Evolutionary conservation across 2,888 invertebrate genomes (phyloP).

Genomic region (Heteropelma amictum): DNA sequence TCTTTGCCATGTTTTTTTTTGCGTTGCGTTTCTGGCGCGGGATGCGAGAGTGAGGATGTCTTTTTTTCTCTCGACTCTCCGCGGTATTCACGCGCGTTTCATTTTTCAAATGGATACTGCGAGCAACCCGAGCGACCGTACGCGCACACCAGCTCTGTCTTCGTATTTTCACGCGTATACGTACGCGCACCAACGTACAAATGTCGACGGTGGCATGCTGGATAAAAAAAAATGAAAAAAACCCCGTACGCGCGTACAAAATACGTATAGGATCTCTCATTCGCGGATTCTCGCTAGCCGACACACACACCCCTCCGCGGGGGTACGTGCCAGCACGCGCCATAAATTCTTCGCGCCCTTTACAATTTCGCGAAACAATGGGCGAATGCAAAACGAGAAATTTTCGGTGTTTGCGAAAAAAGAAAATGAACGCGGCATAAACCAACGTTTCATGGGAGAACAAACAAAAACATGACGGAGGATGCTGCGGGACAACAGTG

Average conservation of each 20-base stretch:
- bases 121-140: conserved; percentile 22
- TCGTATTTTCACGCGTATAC: background rate
- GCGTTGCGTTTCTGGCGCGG: conserved; percentile 23
- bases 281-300: conserved; percentile 49
- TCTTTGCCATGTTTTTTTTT: conserved; percentile 59
- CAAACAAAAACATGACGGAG: conserved; percentile 18
- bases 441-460: conserved; percentile 26
- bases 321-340: conserved; percentile 57
- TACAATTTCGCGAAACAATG: conserved; percentile 67
- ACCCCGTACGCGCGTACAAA: background rate
- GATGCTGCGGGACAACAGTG: conserved; percentile 5
- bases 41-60: conserved; percentile 8
- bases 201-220: conserved; percentile 69
- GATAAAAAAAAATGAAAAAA: conserved; percentile 7
- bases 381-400: conserved; percentile 52
- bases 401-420: conserved; percentile 39
- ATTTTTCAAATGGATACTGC: conserved; percentile 75
- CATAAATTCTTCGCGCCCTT: conserved; percentile 72
- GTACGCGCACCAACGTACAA: conserved; percentile 65
- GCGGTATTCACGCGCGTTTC: conserved; percentile 55
- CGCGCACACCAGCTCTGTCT: background rate
- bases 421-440: no score
- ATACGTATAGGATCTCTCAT: conserved; percentile 38
- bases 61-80: conserved; percentile 44
- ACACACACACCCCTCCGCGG: conserved; percentile 7